Percentiles rank a stretch among this genome's conserved stretches.
phyloP scores from a whole-genome alignment of 2,113 vertebrate species.

The Tor tambroides region DNA sequence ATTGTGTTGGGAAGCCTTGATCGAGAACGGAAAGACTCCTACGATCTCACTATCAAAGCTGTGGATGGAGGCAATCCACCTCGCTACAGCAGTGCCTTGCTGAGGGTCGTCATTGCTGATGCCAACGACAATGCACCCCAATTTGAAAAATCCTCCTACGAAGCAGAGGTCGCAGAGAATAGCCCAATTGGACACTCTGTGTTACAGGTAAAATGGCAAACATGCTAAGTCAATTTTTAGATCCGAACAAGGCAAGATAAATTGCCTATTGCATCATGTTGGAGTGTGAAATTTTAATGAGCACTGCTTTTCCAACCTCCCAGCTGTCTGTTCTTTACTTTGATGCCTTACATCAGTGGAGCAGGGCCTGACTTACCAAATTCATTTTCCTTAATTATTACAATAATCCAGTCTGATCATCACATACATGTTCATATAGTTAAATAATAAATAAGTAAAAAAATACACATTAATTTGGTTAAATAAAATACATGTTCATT shows the following conservation, averaged over 20 bases:
- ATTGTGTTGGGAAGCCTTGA: conserved; percentile 95
- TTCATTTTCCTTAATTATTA: conserved; percentile 44
- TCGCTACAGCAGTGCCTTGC: conserved; percentile 91
- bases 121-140: conserved; percentile 94
- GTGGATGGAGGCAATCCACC: conserved; percentile 94
- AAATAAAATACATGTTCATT: neutral
- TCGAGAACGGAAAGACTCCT: conserved; percentile 93
- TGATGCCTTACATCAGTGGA: conserved; percentile 52
- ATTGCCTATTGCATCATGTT: conserved; percentile 45
- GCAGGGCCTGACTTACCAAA: conserved; percentile 9
- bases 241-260: conserved; percentile 34
- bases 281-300: conserved; percentile 55
- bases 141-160: conserved; percentile 90
- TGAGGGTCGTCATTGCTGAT: conserved; percentile 92
- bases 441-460: neutral
- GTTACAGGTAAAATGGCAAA: conserved; percentile 85
- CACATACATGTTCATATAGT: neutral
- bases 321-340: conserved; percentile 49
- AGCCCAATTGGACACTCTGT: conserved; percentile 96
- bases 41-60: conserved; percentile 95
- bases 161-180: conserved; percentile 91
- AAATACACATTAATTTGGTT: no score
- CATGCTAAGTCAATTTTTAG: conserved; percentile 36
- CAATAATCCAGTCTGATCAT: conserved; percentile 38
- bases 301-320: conserved; percentile 44